Base-by-base conservation (phyloP, 2,888 invertebrate genomes). In the Gerris lacustris region DNA sequence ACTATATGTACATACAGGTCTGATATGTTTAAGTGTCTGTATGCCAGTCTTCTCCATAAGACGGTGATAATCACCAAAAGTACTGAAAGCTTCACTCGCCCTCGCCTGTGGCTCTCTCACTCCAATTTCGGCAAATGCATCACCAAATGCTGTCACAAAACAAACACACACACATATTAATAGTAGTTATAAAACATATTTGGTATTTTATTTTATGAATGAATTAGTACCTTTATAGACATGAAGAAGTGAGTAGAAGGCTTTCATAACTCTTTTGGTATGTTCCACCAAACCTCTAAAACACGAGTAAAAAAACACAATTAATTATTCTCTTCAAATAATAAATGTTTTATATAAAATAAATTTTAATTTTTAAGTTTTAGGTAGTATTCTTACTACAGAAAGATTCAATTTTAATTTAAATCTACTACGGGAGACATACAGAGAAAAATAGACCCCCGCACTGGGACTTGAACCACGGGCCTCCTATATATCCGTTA, bases 41-140 rank as follows among this genome's bases (percentile, higher is more conserved):
- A 94, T 88, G 0, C 96, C 96, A 78, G 90, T 88, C 79, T 92
- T 90, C 79, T 97, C 96, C 84, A 98, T 87, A 77, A 88, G 87
- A 18, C 97, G 83, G 79, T 99, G 98, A 77, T 94, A 91, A 76
- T 96, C 95, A 0, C 96, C 97, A 79, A 99, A 97, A 76, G 89
- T 87, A 18, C 93, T 87, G 80, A 98, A 99, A 0, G 96, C 96
- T 79, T 96, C 95, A 45, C 96, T 95, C 0, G 97, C 97, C 71
- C 93, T 84, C 0, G 94, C 90, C 79, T 97, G 96, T 0, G 97
- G 96, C 79, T 99, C 98, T 70, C 96, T 85, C 0, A 96, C 96
- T 0, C 98, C 98, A 74, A 99, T 94, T 11, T 88, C 87, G 1
- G 94, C 91, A 81, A 98, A 99, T 45, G 93, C 89, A 78, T 98